Evolutionary conservation across 2,797 vertebrate species (phyloP), one percentile per base, ranked within the genome.

Genomic region (Lacerta agilis): DNA sequence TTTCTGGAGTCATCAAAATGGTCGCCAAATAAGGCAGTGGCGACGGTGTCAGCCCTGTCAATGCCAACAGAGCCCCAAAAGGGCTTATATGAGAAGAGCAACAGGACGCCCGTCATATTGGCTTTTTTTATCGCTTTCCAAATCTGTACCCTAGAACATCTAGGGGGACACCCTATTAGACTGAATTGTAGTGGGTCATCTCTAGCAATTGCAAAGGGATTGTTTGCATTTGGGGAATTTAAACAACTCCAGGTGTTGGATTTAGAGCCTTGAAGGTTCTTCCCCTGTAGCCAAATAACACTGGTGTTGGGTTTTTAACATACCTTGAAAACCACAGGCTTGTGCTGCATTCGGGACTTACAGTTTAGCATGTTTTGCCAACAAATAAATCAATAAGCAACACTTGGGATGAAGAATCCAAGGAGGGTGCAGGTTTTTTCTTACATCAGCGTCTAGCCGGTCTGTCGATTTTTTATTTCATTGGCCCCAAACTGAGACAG

Each of bases 171-270:
- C 27, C 38, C 81, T 8, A 8, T 1, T 71, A 10, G 71, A n/a
- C 84, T 75, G 78, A 1, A 10, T 87, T 45, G 71, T 64, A 79
- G 27, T 8, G 0, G 27, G 75, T 69, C 78, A 71, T 76, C 81
- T 25, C 33, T 8, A 41, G 7, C 49, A 33, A 86, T 88, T 23
- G 64, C 79, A 0, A 27, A 80, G 71, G 25, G 77, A 81, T 29
- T 49, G 90, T 75, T 15, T 72, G 33, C 0, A 0, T 0, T 0
- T 8, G 13, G 83, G 82, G 82, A 93, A 77, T 77, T 64, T 55
- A 87, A 89, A 87, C 25, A 66, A 83, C 43, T 2, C 29, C 83
- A 29, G 82, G 78, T 36, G 66, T 61, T 81, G 89, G 23, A 1
- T 79, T 75, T 13, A 18, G 6, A 78, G 43, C 79, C 0, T 11